Percentiles rank a stretch among this genome's conserved stretches.
phyloP scores from a whole-genome alignment of 1,140 invertebrate genomes.

The Zophobas atratus region DNA sequence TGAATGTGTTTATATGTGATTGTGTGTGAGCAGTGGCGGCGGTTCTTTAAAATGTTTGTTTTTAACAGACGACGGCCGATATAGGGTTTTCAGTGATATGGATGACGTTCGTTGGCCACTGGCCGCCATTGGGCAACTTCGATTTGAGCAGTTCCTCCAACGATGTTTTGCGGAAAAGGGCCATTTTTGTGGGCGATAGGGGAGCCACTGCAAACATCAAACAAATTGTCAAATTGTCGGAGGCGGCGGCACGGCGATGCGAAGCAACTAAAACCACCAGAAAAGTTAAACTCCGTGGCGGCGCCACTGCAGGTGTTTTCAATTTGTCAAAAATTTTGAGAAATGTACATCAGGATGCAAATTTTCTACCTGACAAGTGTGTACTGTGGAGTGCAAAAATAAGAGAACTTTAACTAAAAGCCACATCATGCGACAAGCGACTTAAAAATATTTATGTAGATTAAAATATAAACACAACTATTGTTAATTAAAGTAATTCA shows the following conservation, averaged over 20 bases:
- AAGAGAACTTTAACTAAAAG: constrained; percentile 12
- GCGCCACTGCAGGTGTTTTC: background rate
- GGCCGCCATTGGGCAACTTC: constrained; percentile 63
- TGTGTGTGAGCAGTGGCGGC: constrained; percentile 33
- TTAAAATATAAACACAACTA: too few species aligned
- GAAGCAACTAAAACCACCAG: constrained; percentile 17
- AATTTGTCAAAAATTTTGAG: background rate
- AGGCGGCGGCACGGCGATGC: background rate
- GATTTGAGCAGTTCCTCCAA: constrained; percentile 70
- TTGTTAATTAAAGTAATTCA: too few species aligned
- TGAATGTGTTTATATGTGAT: constrained; percentile 23
- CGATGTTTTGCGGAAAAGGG: constrained; percentile 74
- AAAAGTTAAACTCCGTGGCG: background rate
- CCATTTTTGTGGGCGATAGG: constrained; percentile 79
- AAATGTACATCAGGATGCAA: background rate
- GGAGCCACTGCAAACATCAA: constrained; percentile 75
- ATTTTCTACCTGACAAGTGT: background rate
- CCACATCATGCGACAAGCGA: constrained; percentile 2
- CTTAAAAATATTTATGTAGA: background rate
- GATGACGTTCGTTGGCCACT: constrained; percentile 75
- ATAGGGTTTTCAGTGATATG: constrained; percentile 86
- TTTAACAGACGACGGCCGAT: constrained; percentile 82
- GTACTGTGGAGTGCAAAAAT: constrained; percentile 16
- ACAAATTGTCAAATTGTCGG: constrained; percentile 13
- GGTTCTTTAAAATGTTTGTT: constrained; percentile 14